A percentile compares a stretch with the other conserved stretches of the same genome.
Evolutionary conservation across 2,797 vertebrate species (phyloP).

Genomic region (Rachycentron canadum): DNA sequence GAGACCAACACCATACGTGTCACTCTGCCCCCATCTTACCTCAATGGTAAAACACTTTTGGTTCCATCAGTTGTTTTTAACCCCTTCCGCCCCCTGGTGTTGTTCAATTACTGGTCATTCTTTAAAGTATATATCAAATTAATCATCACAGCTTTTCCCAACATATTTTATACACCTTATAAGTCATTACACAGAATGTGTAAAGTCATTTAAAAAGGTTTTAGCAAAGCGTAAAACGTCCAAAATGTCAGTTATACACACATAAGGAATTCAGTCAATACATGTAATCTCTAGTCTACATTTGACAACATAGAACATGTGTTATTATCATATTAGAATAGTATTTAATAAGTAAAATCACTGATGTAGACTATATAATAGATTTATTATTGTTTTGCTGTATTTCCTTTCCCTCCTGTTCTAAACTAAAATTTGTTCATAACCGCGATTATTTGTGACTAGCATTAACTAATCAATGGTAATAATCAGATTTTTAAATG

Average conservation of each 20-base stretch:
- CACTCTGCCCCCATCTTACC: constrained; percentile 76
- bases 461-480: not conserved
- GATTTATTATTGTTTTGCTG: not conserved
- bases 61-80: not conserved
- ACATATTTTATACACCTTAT: not conserved
- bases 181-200: not conserved
- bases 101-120: not conserved
- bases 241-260: not conserved
- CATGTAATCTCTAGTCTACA: no score
- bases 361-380: no score
- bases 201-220: not conserved
- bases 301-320: no score
- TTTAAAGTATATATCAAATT: not conserved
- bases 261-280: not conserved
- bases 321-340: no score
- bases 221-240: not conserved
- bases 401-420: not conserved
- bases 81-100: not conserved
- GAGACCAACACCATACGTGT: constrained; percentile 70
- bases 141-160: not conserved
- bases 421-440: no score
- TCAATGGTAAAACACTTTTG: constrained; percentile 73
- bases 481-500: not conserved
- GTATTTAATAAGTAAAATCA: no score
- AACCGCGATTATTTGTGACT: no score